A percentile compares a stretch with the other conserved stretches of the same genome.
These are phyloP conservation scores for Saturnia japonica DNA, from an alignment of 2,888 invertebrate genomes.

Conservation along the genomic window DNA sequence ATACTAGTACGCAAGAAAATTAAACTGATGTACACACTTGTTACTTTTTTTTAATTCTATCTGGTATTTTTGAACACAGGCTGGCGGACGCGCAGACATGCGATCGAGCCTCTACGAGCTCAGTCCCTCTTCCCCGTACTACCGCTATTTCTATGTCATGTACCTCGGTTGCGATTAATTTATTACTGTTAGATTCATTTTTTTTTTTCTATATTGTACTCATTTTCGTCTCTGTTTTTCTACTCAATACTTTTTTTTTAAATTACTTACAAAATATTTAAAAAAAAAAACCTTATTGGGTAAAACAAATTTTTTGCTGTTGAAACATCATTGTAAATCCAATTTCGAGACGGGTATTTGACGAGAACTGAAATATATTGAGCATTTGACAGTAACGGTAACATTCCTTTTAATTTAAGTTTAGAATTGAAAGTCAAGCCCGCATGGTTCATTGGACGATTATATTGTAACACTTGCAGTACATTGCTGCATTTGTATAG, in stretches of 20 bases:
- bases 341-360: conserved; percentile 39
- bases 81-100: conserved; percentile 72
- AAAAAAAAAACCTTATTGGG: background rate
- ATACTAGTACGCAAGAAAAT: background rate
- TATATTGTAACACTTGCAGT: conserved; percentile 31
- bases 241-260: no score
- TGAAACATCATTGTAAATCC: background rate
- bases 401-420: conserved; percentile 55
- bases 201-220: background rate
- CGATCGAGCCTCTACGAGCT: conserved; percentile 44
- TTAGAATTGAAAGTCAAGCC: conserved; percentile 46
- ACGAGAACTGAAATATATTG: conserved; percentile 56
- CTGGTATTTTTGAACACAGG: conserved; percentile 52
- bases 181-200: background rate
- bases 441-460: conserved; percentile 20
- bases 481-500: conserved; percentile 53
- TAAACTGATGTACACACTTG: conserved; percentile 59
- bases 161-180: conserved; percentile 6
- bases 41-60: conserved; percentile 66
- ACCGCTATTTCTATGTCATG: conserved; percentile 30
- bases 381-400: conserved; percentile 60
- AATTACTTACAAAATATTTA: background rate
- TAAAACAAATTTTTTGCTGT: background rate
- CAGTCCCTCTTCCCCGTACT: conserved; percentile 32
- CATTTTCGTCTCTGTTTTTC: background rate